phyloP scores from a whole-genome alignment of 2,888 invertebrate species.

The Ypsolopha scabrella region DNA sequence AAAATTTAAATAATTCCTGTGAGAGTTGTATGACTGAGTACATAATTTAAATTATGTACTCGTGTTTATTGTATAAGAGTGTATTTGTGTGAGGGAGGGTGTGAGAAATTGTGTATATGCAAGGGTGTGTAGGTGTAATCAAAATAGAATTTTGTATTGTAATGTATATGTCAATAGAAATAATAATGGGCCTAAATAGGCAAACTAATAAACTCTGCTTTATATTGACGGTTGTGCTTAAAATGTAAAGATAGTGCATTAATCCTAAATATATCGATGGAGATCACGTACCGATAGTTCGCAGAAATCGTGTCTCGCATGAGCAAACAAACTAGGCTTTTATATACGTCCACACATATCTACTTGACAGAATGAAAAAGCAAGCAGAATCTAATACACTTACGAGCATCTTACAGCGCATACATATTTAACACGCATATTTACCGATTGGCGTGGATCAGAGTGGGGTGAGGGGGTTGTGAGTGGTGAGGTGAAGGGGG shows the following conservation, averaged over 20 bases:
- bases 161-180: too few relatives aligned
- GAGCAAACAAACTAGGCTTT: neutral
- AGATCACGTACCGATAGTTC: neutral
- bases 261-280: neutral
- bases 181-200: too few relatives aligned
- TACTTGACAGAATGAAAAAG: slow-evolving; percentile 63
- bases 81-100: too few relatives aligned
- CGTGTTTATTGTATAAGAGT: too few relatives aligned
- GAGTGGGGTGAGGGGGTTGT: slow-evolving; percentile 23
- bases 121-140: too few relatives aligned
- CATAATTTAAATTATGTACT: too few relatives aligned
- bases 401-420: slow-evolving; percentile 63
- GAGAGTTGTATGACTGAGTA: too few relatives aligned
- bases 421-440: slow-evolving; percentile 72
- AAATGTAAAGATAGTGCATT: too few relatives aligned
- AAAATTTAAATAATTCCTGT: too few relatives aligned
- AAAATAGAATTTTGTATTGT: too few relatives aligned
- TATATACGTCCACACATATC: slow-evolving; percentile 28
- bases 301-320: neutral
- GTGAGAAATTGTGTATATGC: too few relatives aligned
- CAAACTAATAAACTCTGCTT: too few relatives aligned
- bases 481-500: slow-evolving; percentile 30
- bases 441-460: slow-evolving; percentile 68
- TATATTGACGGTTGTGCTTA: slow-evolving; percentile 24
- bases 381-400: slow-evolving; percentile 68